These are phyloP conservation scores for Oceanites oceanicus DNA, from an alignment of 2,113 vertebrate species.

Conservation along the genomic window DNA sequence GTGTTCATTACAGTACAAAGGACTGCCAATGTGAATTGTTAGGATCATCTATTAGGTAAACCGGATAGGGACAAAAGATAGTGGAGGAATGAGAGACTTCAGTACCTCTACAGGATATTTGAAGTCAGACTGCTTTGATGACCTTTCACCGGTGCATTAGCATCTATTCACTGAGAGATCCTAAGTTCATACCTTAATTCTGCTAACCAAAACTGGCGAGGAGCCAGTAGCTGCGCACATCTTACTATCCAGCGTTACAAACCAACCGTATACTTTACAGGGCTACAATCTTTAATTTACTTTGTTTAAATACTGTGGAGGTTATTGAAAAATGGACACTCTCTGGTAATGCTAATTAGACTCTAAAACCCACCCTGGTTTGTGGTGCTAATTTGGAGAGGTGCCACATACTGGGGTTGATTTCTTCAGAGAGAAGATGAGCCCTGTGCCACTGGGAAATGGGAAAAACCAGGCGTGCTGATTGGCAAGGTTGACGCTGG, in stretches of 20 bases:
- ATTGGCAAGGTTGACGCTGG: constrained; percentile 58
- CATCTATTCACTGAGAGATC: not conserved
- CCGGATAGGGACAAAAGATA: constrained; percentile 78
- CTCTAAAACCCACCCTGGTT: not conserved
- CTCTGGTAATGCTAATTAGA: not conserved
- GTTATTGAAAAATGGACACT: not conserved
- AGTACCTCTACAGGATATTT: not conserved
- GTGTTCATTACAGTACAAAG: constrained; percentile 91
- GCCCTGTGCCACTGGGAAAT: constrained; percentile 26
- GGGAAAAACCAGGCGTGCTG: constrained; percentile 38
- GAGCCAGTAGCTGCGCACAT: not conserved
- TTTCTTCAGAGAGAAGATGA: constrained; percentile 28
- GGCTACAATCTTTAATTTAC: not conserved
- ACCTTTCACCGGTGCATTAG: constrained; percentile 25
- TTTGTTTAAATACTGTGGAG: not conserved
- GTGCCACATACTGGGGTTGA: not conserved
- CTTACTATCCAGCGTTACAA: not conserved
- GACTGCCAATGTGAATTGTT: constrained; percentile 89
- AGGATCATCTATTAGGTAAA: constrained; percentile 89
- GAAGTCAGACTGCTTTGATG: constrained; percentile 15
- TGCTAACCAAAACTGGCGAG: not conserved
- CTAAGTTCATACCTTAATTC: not conserved
- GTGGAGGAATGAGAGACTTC: constrained; percentile 14
- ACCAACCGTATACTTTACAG: not conserved
- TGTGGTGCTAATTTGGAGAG: constrained; percentile 19